Conservation (phyloP, 1,140 invertebrate genomes). For the Amyelois transitella region DNA sequence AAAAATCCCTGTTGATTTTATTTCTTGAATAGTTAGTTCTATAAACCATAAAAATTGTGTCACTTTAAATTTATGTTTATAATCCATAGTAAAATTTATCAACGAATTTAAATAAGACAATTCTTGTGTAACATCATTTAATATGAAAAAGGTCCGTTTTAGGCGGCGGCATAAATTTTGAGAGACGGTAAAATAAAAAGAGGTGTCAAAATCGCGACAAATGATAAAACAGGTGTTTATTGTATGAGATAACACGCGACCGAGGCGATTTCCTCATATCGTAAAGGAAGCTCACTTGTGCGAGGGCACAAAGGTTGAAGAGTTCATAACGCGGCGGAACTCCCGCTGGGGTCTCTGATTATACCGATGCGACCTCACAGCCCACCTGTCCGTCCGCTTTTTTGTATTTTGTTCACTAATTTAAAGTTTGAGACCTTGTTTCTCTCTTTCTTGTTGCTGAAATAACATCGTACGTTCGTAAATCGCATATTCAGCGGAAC, state of each 20-base stretch:
- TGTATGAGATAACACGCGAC: slow-evolving; percentile 21
- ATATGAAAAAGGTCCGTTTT: neutral
- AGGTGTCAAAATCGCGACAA: neutral
- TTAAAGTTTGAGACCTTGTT: neutral
- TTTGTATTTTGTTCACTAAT: neutral
- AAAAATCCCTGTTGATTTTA: slow-evolving; percentile 17
- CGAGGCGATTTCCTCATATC: slow-evolving; percentile 20
- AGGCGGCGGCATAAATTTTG: neutral
- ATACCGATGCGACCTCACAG: slow-evolving; percentile 3
- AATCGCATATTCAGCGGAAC: neutral
- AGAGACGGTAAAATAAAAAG: neutral
- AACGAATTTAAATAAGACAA: neutral
- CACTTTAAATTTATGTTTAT: neutral
- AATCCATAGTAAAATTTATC: neutral
- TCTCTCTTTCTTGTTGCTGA: neutral
- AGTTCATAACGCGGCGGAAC: slow-evolving; percentile 26
- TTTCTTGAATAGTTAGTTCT: slow-evolving; percentile 17
- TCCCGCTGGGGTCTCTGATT: slow-evolving; percentile 22
- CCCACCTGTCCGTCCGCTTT: neutral
- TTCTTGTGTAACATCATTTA: neutral
- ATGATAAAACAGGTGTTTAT: slow-evolving; percentile 22
- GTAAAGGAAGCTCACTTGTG: slow-evolving; percentile 30
- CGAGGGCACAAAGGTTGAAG: slow-evolving; percentile 35
- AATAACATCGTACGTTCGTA: neutral
- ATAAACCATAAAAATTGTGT: slow-evolving; percentile 14